phyloP scores from a whole-genome alignment of 2,888 invertebrate species.

The Drosophila multiciliata region DNA sequence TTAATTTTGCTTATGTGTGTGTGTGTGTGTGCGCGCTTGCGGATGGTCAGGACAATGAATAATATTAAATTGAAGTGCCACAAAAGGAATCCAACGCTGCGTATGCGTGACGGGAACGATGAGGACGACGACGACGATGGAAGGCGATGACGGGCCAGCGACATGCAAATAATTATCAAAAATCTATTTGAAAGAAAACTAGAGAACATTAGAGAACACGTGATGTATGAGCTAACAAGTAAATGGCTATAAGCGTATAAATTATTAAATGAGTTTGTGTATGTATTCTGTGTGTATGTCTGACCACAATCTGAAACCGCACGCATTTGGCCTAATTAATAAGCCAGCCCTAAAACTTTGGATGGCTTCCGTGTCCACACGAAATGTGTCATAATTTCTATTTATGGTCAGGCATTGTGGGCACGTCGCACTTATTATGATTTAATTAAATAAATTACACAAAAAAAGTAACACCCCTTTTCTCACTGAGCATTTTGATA shows the following conservation, averaged over 20 bases:
- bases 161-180: slow-evolving; percentile 56
- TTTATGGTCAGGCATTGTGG: slow-evolving; percentile 64
- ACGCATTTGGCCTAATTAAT: slow-evolving; percentile 75
- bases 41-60: slow-evolving; percentile 44
- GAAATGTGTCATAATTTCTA: slow-evolving; percentile 78
- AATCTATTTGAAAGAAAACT: slow-evolving; percentile 43
- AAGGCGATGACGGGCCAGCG: slow-evolving; percentile 20
- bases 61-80: slow-evolving; percentile 43
- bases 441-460: slow-evolving; percentile 77
- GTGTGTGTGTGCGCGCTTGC: neutral
- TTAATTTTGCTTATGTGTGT: slow-evolving; percentile 19
- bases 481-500: slow-evolving; percentile 61
- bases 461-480: slow-evolving; percentile 28
- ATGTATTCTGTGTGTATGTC: slow-evolving; percentile 6
- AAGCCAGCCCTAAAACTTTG: slow-evolving; percentile 62
- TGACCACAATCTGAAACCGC: slow-evolving; percentile 69
- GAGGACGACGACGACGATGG: slow-evolving; percentile 8
- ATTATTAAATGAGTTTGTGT: slow-evolving; percentile 9
- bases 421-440: slow-evolving; percentile 69
- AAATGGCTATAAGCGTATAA: slow-evolving; percentile 1
- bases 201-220: slow-evolving; percentile 49
- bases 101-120: slow-evolving; percentile 51
- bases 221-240: slow-evolving; percentile 21
- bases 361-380: slow-evolving; percentile 68
- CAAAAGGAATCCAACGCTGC: slow-evolving; percentile 34